phyloP scores from a whole-genome alignment of 2,797 vertebrate species.

The Spondyliosoma cantharus region DNA sequence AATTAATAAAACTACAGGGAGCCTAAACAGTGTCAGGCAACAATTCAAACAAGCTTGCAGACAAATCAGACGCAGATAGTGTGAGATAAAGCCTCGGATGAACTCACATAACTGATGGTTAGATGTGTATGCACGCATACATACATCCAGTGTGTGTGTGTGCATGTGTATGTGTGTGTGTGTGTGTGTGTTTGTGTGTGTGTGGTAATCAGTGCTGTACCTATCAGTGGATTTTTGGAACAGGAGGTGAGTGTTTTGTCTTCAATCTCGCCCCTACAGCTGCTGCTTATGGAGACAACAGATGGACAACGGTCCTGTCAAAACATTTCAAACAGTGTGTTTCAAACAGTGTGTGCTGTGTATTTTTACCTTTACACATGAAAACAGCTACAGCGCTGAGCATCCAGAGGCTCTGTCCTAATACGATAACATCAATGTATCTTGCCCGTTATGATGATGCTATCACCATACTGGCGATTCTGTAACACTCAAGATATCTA shows the following conservation, averaged over 20 bases:
- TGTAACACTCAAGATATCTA: not conserved
- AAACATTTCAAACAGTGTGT: constrained; percentile 25
- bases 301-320: constrained; percentile 37
- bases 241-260: constrained; percentile 58
- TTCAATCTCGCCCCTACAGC: constrained; percentile 45
- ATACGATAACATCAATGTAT: not conserved
- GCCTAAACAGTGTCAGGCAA: constrained; percentile 66
- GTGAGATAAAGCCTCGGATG: constrained; percentile 28
- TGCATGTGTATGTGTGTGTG: constrained; percentile 27
- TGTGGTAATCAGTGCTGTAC: constrained; percentile 4
- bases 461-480: not conserved
- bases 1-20: constrained; percentile 55
- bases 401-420: not conserved
- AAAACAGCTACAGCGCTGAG: not conserved
- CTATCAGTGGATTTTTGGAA: constrained; percentile 26
- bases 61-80: constrained; percentile 46
- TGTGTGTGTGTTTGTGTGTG: not conserved
- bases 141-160: constrained; percentile 1
- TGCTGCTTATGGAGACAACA: constrained; percentile 53
- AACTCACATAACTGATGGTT: constrained; percentile 8
- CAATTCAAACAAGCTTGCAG: constrained; percentile 59
- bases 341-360: not conserved
- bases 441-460: not conserved
- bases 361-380: not conserved
- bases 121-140: not conserved